These are phyloP conservation scores for Vollenhovia emeryi DNA, from an alignment of 1,140 invertebrate species.

Conservation along the genomic window DNA sequence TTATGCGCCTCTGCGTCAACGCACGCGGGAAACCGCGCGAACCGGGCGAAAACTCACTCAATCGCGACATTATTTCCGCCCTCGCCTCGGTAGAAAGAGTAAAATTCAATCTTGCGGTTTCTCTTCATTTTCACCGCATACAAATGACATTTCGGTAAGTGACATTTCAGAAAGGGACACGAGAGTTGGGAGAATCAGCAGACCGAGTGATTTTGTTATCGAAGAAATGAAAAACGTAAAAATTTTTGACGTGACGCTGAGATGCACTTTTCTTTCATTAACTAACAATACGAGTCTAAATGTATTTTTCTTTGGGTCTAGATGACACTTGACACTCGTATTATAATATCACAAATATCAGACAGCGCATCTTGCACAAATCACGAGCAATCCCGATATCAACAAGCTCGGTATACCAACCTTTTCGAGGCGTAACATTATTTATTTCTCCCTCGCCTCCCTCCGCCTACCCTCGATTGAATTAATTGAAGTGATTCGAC, in stretches of 20 bases:
- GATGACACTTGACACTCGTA: not conserved
- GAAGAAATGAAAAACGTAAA: not conserved
- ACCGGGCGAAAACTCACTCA: not conserved
- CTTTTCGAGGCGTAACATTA: slow-evolving; percentile 3
- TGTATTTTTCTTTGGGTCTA: too few species aligned
- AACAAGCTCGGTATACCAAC: not conserved
- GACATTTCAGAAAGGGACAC: not conserved
- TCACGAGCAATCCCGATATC: not conserved
- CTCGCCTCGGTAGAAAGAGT: not conserved
- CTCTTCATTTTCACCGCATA: too few species aligned
- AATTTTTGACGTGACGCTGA: not conserved
- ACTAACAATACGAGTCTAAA: too few species aligned
- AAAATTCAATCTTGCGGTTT: not conserved
- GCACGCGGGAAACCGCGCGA: slow-evolving; percentile 21
- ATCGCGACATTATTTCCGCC: slow-evolving; percentile 33
- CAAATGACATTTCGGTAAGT: too few species aligned
- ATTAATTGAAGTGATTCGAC: slow-evolving; percentile 65
- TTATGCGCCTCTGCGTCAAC: slow-evolving; percentile 33
- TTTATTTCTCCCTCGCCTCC: not conserved
- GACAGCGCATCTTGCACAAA: not conserved
- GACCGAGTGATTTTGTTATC: not conserved
- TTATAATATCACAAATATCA: not conserved
- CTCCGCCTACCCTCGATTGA: not conserved
- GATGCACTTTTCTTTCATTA: too few species aligned
- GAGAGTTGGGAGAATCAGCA: not conserved